Conservation (phyloP, 2,888 invertebrate species). For the Atrina japonica region DNA sequence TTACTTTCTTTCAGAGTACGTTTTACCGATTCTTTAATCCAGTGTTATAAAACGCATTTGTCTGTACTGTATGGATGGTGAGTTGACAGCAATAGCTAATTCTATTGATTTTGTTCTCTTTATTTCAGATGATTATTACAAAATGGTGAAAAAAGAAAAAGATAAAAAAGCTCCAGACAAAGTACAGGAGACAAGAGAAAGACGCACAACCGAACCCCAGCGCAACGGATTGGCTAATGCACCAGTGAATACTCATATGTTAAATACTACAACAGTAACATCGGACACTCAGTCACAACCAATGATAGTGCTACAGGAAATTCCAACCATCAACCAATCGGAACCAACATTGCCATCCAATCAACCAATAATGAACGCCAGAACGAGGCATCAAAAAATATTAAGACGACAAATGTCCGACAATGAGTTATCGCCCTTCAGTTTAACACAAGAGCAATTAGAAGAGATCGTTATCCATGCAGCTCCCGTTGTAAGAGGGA, state of each 20-base stretch:
- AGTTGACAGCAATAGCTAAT: too few relatives aligned
- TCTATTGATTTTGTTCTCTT: neutral
- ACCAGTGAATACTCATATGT: too few relatives aligned
- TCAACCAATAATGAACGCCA: slow-evolving; percentile 55
- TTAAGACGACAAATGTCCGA: slow-evolving; percentile 65
- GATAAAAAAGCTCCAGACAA: slow-evolving; percentile 22
- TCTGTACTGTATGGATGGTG: too few relatives aligned
- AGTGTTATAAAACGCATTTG: too few relatives aligned
- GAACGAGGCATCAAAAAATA: slow-evolving; percentile 61
- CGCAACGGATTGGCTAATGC: slow-evolving; percentile 3
- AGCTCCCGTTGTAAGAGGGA: slow-evolving; percentile 52
- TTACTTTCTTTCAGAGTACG: too few relatives aligned
- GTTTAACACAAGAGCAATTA: slow-evolving; percentile 60
- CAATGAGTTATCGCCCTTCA: slow-evolving; percentile 65
- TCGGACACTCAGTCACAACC: slow-evolving; percentile 63
- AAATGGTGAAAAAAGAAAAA: slow-evolving; percentile 35
- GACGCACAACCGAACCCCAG: neutral
- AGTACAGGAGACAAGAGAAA: slow-evolving; percentile 7
- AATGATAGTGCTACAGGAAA: slow-evolving; percentile 66
- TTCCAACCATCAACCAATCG: slow-evolving; percentile 56
- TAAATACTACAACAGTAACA: slow-evolving; percentile 42
- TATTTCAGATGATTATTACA: slow-evolving; percentile 51
- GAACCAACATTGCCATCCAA: slow-evolving; percentile 55
- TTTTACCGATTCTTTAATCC: too few relatives aligned
- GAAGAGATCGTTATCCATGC: slow-evolving; percentile 72